phyloP scores from a whole-genome alignment of 92 coral and sea anemone genomes.

The Isaurus tuberculatus region DNA sequence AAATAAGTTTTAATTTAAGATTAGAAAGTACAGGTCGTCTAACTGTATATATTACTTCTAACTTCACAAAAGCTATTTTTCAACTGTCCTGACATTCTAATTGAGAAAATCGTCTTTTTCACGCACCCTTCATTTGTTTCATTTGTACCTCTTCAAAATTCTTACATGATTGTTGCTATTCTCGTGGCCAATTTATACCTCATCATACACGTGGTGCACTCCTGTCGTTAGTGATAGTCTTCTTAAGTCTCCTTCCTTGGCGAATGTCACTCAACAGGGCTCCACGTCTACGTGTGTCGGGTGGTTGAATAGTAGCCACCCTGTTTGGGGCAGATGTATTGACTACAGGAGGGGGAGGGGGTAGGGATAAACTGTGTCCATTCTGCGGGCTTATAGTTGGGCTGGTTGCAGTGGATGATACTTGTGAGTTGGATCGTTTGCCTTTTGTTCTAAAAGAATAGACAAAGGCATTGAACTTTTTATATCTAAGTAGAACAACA shows the following conservation, averaged over 20 bases:
- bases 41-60: no score
- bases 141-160: no score
- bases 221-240: conserved; percentile 77
- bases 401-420: background rate
- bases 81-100: no score
- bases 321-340: background rate
- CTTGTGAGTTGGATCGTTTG: conserved; percentile 2
- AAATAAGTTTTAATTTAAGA: no score
- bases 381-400: conserved; percentile 9
- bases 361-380: background rate
- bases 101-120: no score
- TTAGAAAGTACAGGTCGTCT: no score
- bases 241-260: conserved; percentile 79
- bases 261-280: conserved; percentile 80
- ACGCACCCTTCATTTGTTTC: no score
- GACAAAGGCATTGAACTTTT: background rate
- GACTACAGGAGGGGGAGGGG: conserved; percentile 27
- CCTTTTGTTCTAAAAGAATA: conserved; percentile 5
- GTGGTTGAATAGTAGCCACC: conserved; percentile 38
- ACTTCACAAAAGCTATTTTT: no score
- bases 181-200: background rate
- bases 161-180: no score
- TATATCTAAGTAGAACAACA: background rate
- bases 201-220: conserved; percentile 77
- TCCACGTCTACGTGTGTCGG: conserved; percentile 58